Percentiles rank a stretch among this genome's conserved stretches.
phyloP scores from a whole-genome alignment of 2,888 invertebrate genomes.

The Marasmarcha lunaedactyla region DNA sequence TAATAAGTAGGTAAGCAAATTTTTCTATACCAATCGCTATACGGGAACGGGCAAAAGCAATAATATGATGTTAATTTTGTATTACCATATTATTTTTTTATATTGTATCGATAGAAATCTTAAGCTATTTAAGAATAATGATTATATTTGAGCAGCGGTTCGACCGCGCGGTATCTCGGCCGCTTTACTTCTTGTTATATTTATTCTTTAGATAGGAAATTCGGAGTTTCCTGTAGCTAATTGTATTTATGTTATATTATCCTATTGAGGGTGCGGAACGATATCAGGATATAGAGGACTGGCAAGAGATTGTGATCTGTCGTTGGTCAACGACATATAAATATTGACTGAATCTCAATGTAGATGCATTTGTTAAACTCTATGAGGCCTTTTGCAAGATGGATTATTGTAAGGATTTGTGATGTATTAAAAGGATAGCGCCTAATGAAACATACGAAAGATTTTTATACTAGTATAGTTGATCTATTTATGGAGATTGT shows the following conservation, averaged over 20 bases:
- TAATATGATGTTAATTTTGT: conserved; percentile 70
- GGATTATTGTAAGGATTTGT: conserved; percentile 70
- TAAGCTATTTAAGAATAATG: conserved; percentile 58
- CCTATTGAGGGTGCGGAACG: conserved; percentile 59
- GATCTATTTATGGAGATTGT: conserved; percentile 72
- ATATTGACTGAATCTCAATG: conserved; percentile 72
- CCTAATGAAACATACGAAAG: conserved; percentile 71
- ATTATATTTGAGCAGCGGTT: conserved; percentile 57
- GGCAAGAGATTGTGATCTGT: conserved; percentile 70
- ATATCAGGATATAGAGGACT: conserved; percentile 60
- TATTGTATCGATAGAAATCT: conserved; percentile 62
- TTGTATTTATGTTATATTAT: conserved; percentile 66
- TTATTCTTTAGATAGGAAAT: conserved; percentile 68
- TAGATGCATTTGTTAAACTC: conserved; percentile 70
- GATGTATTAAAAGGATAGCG: conserved; percentile 71
- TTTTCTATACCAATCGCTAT: conserved; percentile 71
- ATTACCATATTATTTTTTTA: conserved; percentile 71
- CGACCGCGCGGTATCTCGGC: conserved; percentile 66
- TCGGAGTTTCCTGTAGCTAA: conserved; percentile 68
- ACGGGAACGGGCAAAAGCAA: conserved; percentile 72
- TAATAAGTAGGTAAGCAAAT: conserved; percentile 61
- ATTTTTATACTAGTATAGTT: conserved; percentile 71
- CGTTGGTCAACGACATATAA: conserved; percentile 70
- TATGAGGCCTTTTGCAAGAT: conserved; percentile 71
- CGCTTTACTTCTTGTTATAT: conserved; percentile 62